Conservation (phyloP, 2,797 vertebrate species). For the Sebastes taczanowskii region DNA sequence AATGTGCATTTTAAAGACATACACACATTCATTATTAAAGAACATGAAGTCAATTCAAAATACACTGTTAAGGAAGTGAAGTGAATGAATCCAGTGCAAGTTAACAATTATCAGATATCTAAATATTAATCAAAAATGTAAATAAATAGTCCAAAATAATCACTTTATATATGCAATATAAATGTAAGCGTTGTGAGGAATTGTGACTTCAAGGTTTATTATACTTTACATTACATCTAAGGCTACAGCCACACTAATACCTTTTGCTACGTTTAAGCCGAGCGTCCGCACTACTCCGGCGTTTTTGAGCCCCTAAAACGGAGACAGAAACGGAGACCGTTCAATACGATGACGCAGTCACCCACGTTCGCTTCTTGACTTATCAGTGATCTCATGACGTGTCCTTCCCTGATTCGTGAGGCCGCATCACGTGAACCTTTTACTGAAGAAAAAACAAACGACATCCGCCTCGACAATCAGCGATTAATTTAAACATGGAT, state of each 20-base stretch:
- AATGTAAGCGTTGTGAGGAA: background rate
- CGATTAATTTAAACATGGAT: too few relatives aligned
- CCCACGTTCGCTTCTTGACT: too few relatives aligned
- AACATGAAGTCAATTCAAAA: background rate
- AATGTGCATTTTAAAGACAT: background rate
- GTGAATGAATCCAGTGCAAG: background rate
- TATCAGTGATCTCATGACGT: too few relatives aligned
- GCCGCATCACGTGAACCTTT: too few relatives aligned
- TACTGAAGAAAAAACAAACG: too few relatives aligned
- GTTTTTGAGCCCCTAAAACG: too few relatives aligned
- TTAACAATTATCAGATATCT: background rate
- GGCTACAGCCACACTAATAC: background rate
- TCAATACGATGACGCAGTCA: too few relatives aligned
- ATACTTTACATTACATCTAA: background rate
- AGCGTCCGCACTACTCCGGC: too few relatives aligned
- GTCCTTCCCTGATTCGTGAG: too few relatives aligned
- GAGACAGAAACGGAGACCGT: too few relatives aligned
- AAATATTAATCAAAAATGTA: background rate
- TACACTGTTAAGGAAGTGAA: background rate
- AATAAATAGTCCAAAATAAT: background rate
- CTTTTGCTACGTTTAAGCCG: too few relatives aligned
- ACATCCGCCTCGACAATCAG: too few relatives aligned
- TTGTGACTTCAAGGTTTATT: background rate
- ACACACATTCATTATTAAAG: background rate
- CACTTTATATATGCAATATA: background rate